Conservation (phyloP, 2,797 vertebrate species). For the Pogoniulus pusillus region DNA sequence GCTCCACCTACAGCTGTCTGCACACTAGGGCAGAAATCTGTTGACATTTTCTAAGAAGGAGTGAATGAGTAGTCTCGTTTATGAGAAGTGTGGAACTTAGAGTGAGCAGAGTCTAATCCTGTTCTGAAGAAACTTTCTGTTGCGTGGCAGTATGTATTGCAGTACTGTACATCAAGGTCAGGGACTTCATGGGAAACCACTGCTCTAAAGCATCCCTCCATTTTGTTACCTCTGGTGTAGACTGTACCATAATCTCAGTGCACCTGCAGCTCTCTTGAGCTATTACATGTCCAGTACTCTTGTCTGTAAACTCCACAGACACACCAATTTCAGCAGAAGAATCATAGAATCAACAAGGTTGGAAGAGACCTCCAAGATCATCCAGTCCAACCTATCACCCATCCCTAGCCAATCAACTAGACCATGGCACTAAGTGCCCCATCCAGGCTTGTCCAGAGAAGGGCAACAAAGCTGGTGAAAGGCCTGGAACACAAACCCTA, state of each 20-base stretch:
- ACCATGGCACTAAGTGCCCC: no score
- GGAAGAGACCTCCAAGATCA: no score
- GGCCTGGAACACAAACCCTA: no score
- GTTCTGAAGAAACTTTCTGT: background rate
- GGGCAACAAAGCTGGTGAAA: no score
- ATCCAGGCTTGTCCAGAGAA: no score
- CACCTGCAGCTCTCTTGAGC: background rate
- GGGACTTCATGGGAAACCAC: background rate
- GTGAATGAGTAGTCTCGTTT: background rate
- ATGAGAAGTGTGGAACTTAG: background rate
- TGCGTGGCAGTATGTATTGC: background rate
- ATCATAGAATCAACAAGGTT: no score
- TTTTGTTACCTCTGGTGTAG: background rate
- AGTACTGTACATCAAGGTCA: conserved; percentile 25
- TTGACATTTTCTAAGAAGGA: conserved; percentile 4
- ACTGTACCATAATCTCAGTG: background rate
- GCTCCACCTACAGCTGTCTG: background rate
- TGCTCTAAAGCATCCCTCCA: background rate
- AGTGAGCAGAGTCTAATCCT: background rate
- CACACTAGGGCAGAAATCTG: background rate
- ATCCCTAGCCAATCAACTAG: no score
- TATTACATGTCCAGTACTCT: background rate
- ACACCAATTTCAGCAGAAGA: background rate
- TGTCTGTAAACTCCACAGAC: background rate
- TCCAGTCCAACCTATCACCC: no score